phyloP scores from a whole-genome alignment of 2,797 vertebrate genomes.

The Peromyscus eremicus region DNA sequence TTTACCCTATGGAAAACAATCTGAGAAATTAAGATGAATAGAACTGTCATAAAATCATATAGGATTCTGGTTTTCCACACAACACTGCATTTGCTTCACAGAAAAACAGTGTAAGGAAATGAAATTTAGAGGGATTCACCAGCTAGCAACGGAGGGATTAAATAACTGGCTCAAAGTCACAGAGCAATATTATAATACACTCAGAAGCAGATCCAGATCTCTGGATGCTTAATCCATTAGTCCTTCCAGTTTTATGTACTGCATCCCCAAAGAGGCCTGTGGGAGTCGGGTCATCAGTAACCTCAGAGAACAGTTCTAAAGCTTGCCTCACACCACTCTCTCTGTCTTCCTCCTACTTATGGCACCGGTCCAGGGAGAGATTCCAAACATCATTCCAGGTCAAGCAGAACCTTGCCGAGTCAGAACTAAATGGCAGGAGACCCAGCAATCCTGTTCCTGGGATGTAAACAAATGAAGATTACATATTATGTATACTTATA shows the following conservation, averaged over 20 bases:
- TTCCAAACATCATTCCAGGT: constrained; percentile 31
- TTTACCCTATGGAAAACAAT: constrained; percentile 50
- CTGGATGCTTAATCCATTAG: constrained; percentile 45
- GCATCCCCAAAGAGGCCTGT: constrained; percentile 35
- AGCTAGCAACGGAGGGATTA: constrained; percentile 9
- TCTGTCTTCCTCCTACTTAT: constrained; percentile 11
- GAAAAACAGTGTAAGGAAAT: constrained; percentile 61
- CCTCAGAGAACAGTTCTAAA: constrained; percentile 41
- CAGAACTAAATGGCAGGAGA: constrained; percentile 39
- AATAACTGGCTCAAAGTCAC: constrained; percentile 55
- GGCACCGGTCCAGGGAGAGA: neutral
- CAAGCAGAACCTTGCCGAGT: constrained; percentile 60
- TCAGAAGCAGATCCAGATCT: constrained; percentile 24
- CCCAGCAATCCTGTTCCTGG: constrained; percentile 58
- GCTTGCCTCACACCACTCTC: neutral
- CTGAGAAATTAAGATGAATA: constrained; percentile 58
- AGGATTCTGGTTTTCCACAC: constrained; percentile 40
- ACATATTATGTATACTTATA: neutral
- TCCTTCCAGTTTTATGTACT: constrained; percentile 44
- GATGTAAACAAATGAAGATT: constrained; percentile 28
- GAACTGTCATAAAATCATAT: constrained; percentile 23
- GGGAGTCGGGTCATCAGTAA: constrained; percentile 31
- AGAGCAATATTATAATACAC: constrained; percentile 42
- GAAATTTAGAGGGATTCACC: constrained; percentile 35
- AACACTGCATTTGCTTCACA: constrained; percentile 53